Evolutionary conservation across 2,113 vertebrate species (phyloP).

Genomic region (Periophthalmodon schlosseri): DNA sequence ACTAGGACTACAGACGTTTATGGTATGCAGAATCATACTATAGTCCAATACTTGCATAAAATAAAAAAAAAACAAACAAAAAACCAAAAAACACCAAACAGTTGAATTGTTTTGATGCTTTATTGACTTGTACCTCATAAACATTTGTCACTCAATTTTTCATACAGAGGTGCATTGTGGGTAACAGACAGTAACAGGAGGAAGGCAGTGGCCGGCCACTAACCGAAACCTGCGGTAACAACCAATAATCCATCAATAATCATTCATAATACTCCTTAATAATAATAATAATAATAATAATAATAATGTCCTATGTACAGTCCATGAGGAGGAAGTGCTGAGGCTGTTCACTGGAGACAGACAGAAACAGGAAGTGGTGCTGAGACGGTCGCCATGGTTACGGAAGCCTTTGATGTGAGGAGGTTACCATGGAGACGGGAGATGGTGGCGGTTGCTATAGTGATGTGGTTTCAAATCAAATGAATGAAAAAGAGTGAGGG

Average conservation of each 20-base stretch:
- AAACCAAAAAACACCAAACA: background rate
- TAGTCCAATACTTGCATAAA: background rate
- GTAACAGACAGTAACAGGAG: constrained; percentile 72
- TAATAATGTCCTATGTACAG: background rate
- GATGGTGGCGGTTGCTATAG: constrained; percentile 8
- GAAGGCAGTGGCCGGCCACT: constrained; percentile 83
- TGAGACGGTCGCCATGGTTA: constrained; percentile 1
- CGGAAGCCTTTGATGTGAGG: background rate
- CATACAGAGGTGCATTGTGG: constrained; percentile 71
- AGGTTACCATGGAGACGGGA: constrained; percentile 6
- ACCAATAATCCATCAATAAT: constrained; percentile 28
- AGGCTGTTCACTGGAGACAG: constrained; percentile 10
- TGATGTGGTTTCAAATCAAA: background rate
- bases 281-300: constrained; percentile 1
- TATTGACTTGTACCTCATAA: constrained; percentile 56
- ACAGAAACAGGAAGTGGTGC: constrained; percentile 12
- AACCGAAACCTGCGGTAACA: constrained; percentile 55
- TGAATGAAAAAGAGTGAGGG: background rate
- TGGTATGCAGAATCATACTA: background rate
- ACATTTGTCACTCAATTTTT: constrained; percentile 64
- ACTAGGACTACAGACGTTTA: no score
- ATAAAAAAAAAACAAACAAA: background rate
- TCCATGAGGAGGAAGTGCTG: constrained; percentile 7
- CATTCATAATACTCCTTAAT: constrained; percentile 19
- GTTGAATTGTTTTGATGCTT: constrained; percentile 26